Base-by-base conservation (phyloP, 2,888 invertebrate species). In the Diarsia dahlii region DNA sequence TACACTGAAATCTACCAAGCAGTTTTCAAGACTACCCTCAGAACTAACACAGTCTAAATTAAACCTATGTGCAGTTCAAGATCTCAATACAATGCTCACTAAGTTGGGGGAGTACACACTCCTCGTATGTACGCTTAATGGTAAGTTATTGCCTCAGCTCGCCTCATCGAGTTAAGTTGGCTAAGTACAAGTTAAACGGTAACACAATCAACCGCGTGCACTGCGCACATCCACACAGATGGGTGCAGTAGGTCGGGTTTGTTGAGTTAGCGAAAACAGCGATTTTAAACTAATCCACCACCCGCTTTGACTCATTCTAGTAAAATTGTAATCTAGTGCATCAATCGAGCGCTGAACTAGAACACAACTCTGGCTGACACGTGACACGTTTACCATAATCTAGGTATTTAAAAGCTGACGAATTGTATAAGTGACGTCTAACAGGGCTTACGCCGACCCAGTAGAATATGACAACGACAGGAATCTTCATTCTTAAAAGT, bases 181-280 rank as follows among this genome's bases (percentile, higher is more conserved):
- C 76, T 81, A 82, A 85, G 82, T 81, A 83, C 80, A 88, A 89
- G 76, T 88, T 85, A 80, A 84, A 76, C 80, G 78, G 82, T 80
- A 84, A 88, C 84, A 84, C 76, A 81, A 85, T 88, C 83, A 82
- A 76, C 78, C 78, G 78, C 83, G 56, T 78, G 78, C 84, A 81
- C 80, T 73, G 69, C 78, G 56, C 13, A 13, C 80, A 58, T 34
- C 60, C 4, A 6, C 0, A 13, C 15, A 52, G 10, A 20, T 6
- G 15, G 15, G 2, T 5, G 15, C 54, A 74, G 50, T 52, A 63
- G 23, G 28, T 46, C 3, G 0, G 15, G 3, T 75, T 8, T 2
- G 10, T 8, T 12, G 23, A 15, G 50, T 20, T 1, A 18, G 0
- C 6, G 18, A 56, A 28, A 28, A 28, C 10, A 39, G 39, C 39